Conservation (phyloP, 2,888 invertebrate species). For the Meta bourneti region DNA sequence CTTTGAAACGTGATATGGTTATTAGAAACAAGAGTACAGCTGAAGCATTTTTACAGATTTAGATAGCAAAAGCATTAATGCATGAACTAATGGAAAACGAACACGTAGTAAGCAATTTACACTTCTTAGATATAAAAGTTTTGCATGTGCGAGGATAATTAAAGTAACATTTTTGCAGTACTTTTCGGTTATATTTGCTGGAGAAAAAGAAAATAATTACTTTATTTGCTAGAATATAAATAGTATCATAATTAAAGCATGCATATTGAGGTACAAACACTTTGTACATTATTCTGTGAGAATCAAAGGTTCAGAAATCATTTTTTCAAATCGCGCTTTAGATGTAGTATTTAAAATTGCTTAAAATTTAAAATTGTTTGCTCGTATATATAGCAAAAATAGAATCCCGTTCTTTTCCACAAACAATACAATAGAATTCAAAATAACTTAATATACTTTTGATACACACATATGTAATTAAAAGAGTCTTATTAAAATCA, state of each 20-base stretch:
- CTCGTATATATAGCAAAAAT: too few species aligned
- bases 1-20: constrained; percentile 7
- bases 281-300: too few species aligned
- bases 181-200: too few species aligned
- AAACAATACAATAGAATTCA: too few species aligned
- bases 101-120: constrained; percentile 56
- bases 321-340: too few species aligned
- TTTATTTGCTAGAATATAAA: background rate
- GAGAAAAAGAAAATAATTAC: constrained; percentile 4
- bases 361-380: too few species aligned
- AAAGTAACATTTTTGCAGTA: background rate
- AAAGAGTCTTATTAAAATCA: too few species aligned
- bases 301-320: too few species aligned
- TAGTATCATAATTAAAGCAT: constrained; percentile 5
- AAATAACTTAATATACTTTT: too few species aligned
- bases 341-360: too few species aligned
- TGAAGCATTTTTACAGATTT: constrained; percentile 33
- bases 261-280: background rate
- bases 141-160: constrained; percentile 36
- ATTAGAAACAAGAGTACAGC: background rate
- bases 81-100: constrained; percentile 42
- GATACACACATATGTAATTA: too few species aligned
- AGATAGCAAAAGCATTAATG: constrained; percentile 54
- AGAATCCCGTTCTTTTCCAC: too few species aligned
- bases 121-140: constrained; percentile 24